Conservation (phyloP, 2,113 vertebrate genomes). For the Oreotrochilus melanogaster region DNA sequence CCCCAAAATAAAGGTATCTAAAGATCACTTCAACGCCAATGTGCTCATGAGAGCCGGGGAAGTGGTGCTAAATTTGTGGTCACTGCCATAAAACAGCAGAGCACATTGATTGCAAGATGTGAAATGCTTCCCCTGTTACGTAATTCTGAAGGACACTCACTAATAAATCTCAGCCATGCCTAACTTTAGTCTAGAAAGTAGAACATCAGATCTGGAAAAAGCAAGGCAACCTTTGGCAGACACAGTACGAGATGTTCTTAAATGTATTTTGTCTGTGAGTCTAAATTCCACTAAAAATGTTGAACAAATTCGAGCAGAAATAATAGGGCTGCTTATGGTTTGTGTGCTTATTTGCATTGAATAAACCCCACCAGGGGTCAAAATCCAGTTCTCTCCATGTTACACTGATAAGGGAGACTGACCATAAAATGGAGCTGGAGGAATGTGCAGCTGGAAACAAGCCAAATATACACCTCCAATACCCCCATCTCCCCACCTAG, state of each 20-base stretch:
- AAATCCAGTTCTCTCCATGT: background rate
- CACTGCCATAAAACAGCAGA: background rate
- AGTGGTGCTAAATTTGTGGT: background rate
- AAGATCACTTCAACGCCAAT: background rate
- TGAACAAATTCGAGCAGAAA: background rate
- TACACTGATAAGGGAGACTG: background rate
- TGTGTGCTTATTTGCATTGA: background rate
- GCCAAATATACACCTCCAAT: too few species aligned
- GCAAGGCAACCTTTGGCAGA: background rate
- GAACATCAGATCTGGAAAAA: background rate
- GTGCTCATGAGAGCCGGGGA: background rate
- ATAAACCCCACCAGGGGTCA: background rate
- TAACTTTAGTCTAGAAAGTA: background rate
- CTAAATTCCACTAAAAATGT: background rate
- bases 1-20: background rate
- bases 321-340: background rate
- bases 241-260: background rate
- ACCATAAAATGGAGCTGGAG: background rate
- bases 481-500: background rate
- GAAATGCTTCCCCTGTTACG: background rate
- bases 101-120: fast-evolving
- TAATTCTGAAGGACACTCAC: background rate
- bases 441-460: background rate
- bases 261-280: background rate
- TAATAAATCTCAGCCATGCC: background rate